Base-by-base conservation (phyloP, 2,797 vertebrate genomes). In the Anisognathus igniventris region DNA sequence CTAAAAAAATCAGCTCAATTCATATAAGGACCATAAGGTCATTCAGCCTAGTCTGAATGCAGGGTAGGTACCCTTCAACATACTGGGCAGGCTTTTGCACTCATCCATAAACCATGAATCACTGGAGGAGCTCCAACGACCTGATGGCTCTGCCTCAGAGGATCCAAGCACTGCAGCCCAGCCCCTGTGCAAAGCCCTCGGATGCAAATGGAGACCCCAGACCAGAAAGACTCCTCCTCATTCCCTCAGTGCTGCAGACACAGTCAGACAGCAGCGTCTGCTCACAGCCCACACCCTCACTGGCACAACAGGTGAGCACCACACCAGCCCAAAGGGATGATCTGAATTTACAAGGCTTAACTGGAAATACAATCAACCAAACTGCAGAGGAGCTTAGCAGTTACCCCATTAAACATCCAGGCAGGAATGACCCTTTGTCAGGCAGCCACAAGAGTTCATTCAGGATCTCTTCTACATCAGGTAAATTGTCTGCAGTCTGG, bases 141-240 rank as follows among this genome's bases (percentile, higher is more conserved):
- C 0, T 0, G 1, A 53, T 1, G 7, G 33, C 40, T 73, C 42
- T 65, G n/a, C n/a, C 73, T 72, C 58, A 37, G 30, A 75, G 44
- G 31, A 57, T 20, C 33, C 0, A 0, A 60, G 57, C 15, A 15
- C 17, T 10, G 39, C 23, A 71, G 53, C 37, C 62, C 45, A 44
- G 53, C 5, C 44, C 23, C 30, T 2, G 14, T 0, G 3, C 30
- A 45, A 50, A 83, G 45, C 51, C 33, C 39, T 21, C 0, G 0
- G 78, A 40, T 14, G 23, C 50, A 74, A 92, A 72, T 1, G 1
- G 22, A 54, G 50, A 79, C 22, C 14, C 30, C 27, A 3, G 14
- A 12, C 9, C 0, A 0, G 57, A 74, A 33, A 30, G 35, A 67
- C 1, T 22, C 9, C 2, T 1, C 15, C 23, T 53, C 6, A 12